Evolutionary conservation across 2,113 vertebrate species (phyloP).

Genomic region (Fregata magnificens): DNA sequence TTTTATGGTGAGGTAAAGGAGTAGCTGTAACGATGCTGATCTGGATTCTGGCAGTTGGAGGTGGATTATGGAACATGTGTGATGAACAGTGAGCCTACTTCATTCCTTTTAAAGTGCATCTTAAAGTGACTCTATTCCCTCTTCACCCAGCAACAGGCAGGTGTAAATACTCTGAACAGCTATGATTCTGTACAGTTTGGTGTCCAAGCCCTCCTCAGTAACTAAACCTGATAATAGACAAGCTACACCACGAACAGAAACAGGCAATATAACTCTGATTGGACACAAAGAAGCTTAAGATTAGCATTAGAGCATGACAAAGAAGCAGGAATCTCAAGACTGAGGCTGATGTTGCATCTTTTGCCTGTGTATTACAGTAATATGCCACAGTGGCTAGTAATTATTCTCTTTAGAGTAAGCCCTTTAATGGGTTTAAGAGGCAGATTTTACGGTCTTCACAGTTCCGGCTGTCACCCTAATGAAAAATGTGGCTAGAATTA

Average conservation of each 20-base stretch:
- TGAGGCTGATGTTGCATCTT: background rate
- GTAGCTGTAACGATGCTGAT: background rate
- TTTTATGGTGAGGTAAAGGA: background rate
- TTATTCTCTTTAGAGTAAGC: background rate
- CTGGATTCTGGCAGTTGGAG: background rate
- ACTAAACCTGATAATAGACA: background rate
- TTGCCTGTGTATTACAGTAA: background rate
- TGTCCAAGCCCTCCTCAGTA: constrained; percentile 1
- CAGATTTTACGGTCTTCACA: background rate
- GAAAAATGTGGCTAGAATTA: background rate
- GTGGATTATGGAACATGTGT: constrained; percentile 33
- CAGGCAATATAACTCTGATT: background rate
- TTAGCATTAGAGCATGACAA: background rate
- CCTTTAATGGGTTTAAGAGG: background rate
- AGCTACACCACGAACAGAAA: background rate
- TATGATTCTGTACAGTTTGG: background rate
- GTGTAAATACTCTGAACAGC: constrained; percentile 16
- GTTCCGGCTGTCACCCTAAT: background rate
- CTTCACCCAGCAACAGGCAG: background rate
- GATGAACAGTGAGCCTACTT: constrained; percentile 24
- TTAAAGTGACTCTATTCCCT: constrained; percentile 5
- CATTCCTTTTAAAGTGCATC: background rate
- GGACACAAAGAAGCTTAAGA: background rate
- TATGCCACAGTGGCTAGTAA: background rate
- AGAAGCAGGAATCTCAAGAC: background rate